Evolutionary conservation across 1,140 invertebrate species (phyloP), one percentile per base, ranked within the genome.

Genomic region (Physella acuta): DNA sequence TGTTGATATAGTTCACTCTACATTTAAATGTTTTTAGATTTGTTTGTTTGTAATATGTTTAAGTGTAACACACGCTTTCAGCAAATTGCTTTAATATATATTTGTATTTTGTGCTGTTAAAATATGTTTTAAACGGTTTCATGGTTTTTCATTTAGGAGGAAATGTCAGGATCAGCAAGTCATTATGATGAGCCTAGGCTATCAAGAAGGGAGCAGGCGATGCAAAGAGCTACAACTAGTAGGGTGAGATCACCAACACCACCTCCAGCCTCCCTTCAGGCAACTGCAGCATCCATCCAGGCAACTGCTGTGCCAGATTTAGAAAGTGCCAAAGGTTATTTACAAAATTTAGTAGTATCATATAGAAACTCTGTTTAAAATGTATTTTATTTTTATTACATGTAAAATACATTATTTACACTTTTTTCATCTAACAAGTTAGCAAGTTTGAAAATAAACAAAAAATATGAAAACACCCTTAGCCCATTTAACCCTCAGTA

Each of bases 251-350:
- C 39, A 11, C 39, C 39, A 44, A 44, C 39, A 44, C 28, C 53
- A 5, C 20, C 53, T 30, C 53, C 53, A 55, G 24, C 53, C 24
- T 24, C 53, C 8, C 5, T 8, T 44, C 39, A 44, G 20, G 20
- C 39, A 24, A 51, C n/a, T 5, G 49, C 4, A n/a, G 39, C 24
- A 28, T 24, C 53, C 8, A 24, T 8, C 20, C 39, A 44, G 20
- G 20, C 39, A 24, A 51, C n/a, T 5, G 49, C 4, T 16, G 52
- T 26, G 59, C 53, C 49, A 51, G 51, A 68, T n/a, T 63, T 68
- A 30, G 68, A 71, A 60, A 68, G 64, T 74, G 65, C 11, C n/a
- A 55, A 55, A 55, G 53, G 53, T 55, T 55, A 55, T 5, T 55
- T 16, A n/a, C 26, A 26, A n/a, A 11, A 39, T 24, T 30, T 69